Evolutionary conservation across 2,113 vertebrate genomes (phyloP).

Genomic region (Gadus macrocephalus): DNA sequence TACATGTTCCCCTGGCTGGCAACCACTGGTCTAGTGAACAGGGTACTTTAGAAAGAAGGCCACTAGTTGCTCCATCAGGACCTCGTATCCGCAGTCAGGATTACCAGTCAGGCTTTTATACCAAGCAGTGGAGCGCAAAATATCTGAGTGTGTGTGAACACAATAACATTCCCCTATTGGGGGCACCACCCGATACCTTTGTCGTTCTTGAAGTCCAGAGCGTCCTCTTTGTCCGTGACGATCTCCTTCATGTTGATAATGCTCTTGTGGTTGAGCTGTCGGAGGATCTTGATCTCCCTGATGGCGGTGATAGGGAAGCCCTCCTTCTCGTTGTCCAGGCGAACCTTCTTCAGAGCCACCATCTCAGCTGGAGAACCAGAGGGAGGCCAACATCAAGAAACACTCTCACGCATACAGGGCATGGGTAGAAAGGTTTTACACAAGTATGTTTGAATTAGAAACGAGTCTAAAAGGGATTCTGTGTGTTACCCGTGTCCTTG

Average conservation of each 20-base stretch:
- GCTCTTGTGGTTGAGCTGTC: slow-evolving; percentile 94
- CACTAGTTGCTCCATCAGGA: no score
- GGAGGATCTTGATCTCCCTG: slow-evolving; percentile 94
- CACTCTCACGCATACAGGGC: neutral
- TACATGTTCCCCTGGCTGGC: no score
- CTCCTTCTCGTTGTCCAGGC: slow-evolving; percentile 97
- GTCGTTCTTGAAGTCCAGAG: slow-evolving; percentile 98
- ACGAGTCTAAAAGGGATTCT: no score
- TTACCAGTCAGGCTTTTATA: no score
- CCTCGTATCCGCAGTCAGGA: no score
- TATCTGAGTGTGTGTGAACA: no score
- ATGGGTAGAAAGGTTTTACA: neutral
- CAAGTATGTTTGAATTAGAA: no score
- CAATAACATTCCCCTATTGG: no score
- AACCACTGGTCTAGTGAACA: no score
- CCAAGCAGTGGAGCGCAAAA: no score
- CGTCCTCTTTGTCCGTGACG: slow-evolving; percentile 97
- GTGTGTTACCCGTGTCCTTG: slow-evolving; percentile 87
- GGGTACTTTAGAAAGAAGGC: no score
- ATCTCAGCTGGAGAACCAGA: slow-evolving; percentile 77
- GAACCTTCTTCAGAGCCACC: slow-evolving; percentile 96
- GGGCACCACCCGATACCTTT: slow-evolving; percentile 73
- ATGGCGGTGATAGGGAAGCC: slow-evolving; percentile 98
- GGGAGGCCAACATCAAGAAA: neutral
- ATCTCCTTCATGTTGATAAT: slow-evolving; percentile 99